phyloP scores from a whole-genome alignment of 2,113 vertebrate genomes.

The Hyaena hyaena region DNA sequence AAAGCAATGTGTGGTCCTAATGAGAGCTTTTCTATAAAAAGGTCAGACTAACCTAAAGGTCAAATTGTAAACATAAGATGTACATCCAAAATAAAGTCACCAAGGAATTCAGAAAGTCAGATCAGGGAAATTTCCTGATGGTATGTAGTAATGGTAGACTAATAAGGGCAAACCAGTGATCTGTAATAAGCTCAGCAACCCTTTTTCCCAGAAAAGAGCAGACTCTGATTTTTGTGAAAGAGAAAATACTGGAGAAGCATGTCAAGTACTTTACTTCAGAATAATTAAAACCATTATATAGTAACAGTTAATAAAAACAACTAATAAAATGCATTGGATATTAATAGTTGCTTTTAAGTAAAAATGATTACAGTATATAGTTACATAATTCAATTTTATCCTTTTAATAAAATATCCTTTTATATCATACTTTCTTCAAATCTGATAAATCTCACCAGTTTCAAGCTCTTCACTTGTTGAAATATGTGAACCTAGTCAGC shows the following conservation, averaged over 20 bases:
- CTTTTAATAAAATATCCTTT: not conserved
- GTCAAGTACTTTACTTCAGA: not conserved
- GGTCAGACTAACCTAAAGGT: slow-evolving; percentile 62
- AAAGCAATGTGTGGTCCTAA: slow-evolving; percentile 28
- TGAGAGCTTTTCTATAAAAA: slow-evolving; percentile 61
- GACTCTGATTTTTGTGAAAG: slow-evolving; percentile 48
- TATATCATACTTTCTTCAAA: not conserved
- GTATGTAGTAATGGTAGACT: not conserved
- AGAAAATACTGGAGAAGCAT: not conserved
- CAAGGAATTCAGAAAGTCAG: slow-evolving; percentile 42
- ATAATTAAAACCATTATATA: not conserved
- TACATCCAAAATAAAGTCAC: slow-evolving; percentile 47
- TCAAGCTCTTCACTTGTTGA: not conserved
- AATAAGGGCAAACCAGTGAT: slow-evolving; percentile 67
- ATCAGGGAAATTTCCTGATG: not conserved
- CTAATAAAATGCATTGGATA: not conserved
- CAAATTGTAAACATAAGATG: slow-evolving; percentile 11
- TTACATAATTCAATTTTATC: not conserved
- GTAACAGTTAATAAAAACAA: not conserved
- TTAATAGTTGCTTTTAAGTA: not conserved
- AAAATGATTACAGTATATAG: not conserved
- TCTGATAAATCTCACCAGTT: not conserved
- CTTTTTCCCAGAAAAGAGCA: not conserved
- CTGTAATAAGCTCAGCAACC: not conserved
- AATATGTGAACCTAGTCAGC: not conserved